A percentile compares a stretch with the other conserved stretches of the same genome.
Evolutionary conservation across 2,113 vertebrate species (phyloP).

Genomic region (Furnarius figulus): DNA sequence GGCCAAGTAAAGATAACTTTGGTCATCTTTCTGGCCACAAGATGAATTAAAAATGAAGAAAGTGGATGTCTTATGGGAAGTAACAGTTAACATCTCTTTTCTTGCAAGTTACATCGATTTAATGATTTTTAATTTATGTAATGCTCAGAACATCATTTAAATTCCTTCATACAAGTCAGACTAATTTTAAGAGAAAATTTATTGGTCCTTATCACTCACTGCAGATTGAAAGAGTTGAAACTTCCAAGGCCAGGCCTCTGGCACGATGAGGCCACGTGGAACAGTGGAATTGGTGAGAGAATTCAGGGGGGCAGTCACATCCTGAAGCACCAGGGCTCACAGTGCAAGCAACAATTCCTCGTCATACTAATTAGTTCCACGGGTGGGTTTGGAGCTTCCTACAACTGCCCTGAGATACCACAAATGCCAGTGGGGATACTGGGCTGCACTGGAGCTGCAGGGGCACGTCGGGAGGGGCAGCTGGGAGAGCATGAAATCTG

Average conservation of each 20-base stretch:
- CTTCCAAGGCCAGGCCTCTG: neutral
- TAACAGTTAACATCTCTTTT: neutral
- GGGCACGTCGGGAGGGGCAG: neutral
- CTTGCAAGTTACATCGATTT: neutral
- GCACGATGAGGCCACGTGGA: accelerated
- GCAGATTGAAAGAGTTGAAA: neutral
- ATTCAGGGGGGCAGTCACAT: neutral
- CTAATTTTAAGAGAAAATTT: neutral
- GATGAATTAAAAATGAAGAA: neutral
- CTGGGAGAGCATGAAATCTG: neutral
- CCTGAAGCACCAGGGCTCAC: neutral
- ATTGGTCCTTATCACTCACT: accelerated
- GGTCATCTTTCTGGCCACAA: neutral
- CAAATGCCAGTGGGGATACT: neutral
- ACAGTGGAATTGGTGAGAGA: accelerated
- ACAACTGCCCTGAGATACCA: neutral
- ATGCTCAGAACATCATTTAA: neutral
- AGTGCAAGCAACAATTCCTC: neutral
- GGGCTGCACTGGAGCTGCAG: neutral
- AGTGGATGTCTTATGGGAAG: neutral
- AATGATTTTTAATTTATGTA: neutral
- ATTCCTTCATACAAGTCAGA: neutral
- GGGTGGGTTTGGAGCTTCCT: neutral
- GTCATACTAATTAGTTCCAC: neutral
- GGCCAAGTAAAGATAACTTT: neutral